These are phyloP conservation scores for Monarcha castaneiventris DNA, from an alignment of 2,113 vertebrate genomes.

Conservation along the genomic window DNA sequence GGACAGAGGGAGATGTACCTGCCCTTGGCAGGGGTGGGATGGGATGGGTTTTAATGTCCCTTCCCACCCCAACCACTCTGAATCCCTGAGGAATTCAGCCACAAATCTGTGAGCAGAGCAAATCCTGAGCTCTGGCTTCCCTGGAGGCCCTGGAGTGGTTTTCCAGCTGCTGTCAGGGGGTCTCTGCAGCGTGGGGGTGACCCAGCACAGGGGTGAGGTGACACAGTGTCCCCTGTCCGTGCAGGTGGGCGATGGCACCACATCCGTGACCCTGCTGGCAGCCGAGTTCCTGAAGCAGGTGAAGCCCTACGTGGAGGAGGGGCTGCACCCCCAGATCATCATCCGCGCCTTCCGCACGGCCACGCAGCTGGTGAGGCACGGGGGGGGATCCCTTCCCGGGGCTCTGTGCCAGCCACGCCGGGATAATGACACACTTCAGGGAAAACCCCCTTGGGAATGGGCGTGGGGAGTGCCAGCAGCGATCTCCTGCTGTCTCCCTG, in stretches of 20 bases:
- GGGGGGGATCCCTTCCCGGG: fast-evolving
- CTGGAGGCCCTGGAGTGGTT: background rate
- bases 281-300: constrained; percentile 96
- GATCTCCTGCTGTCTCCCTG: background rate
- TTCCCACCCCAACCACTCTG: background rate
- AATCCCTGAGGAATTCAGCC: background rate
- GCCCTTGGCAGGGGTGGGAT: background rate
- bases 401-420: background rate
- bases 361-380: constrained; percentile 78
- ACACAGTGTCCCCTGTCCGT: fast-evolving
- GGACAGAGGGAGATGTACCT: fast-evolving
- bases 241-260: constrained; percentile 96
- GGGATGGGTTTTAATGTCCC: fast-evolving
- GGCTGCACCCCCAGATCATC: constrained; percentile 96
- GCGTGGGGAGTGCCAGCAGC: fast-evolving
- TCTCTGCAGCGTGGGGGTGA: background rate
- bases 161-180: background rate
- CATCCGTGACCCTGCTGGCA: constrained; percentile 92
- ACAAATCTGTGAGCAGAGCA: background rate
- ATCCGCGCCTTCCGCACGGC: constrained; percentile 93
- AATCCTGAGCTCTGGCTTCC: fast-evolving
- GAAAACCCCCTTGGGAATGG: too few relatives aligned
- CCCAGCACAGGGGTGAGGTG: background rate
- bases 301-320: constrained; percentile 93
- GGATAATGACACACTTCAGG: background rate